Percentiles rank a stretch among this genome's conserved stretches.
phyloP scores from a whole-genome alignment of 2,888 invertebrate genomes.

The Hirtodrosophila trivittata region DNA sequence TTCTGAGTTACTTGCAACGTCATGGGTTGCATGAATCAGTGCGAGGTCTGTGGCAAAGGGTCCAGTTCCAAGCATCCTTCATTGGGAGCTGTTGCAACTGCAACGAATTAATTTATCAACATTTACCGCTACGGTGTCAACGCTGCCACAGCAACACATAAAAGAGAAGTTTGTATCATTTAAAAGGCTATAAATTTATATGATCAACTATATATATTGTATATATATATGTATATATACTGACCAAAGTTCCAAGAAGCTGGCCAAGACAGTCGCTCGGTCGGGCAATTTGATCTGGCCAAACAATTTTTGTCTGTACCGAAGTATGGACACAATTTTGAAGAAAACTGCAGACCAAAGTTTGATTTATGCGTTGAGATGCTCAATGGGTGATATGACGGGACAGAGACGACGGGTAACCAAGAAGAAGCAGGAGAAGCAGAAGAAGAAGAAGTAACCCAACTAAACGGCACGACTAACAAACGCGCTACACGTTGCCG shows the following conservation, averaged over 20 bases:
- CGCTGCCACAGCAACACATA: conserved; percentile 46
- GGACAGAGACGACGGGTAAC: conserved; percentile 7
- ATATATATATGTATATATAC: not conserved
- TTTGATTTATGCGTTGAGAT: conserved; percentile 78
- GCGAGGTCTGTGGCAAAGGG: too few species aligned
- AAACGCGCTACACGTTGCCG: conserved; percentile 47
- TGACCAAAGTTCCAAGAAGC: conserved; percentile 66
- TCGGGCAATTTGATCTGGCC: conserved; percentile 62
- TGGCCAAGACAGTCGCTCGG: conserved; percentile 20
- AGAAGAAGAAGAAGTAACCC: conserved; percentile 4
- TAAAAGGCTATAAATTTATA: conserved; percentile 71
- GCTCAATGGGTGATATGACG: conserved; percentile 65
- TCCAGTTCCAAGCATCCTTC: conserved; percentile 18
- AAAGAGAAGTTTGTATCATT: conserved; percentile 49
- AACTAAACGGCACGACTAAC: conserved; percentile 71
- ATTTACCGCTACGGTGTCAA: conserved; percentile 72
- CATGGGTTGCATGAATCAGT: too few species aligned
- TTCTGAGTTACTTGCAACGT: too few species aligned
- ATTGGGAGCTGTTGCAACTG: conserved; percentile 44
- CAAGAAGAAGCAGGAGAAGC: conserved; percentile 5
- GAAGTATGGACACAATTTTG: conserved; percentile 24
- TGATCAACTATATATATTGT: conserved; percentile 6
- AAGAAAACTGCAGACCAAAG: conserved; percentile 68
- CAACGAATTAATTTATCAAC: conserved; percentile 73
- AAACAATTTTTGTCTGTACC: conserved; percentile 24